A percentile compares a stretch with the other conserved stretches of the same genome.
Evolutionary conservation across 2,113 vertebrate genomes (phyloP).

Genomic region (Candoia aspera): DNA sequence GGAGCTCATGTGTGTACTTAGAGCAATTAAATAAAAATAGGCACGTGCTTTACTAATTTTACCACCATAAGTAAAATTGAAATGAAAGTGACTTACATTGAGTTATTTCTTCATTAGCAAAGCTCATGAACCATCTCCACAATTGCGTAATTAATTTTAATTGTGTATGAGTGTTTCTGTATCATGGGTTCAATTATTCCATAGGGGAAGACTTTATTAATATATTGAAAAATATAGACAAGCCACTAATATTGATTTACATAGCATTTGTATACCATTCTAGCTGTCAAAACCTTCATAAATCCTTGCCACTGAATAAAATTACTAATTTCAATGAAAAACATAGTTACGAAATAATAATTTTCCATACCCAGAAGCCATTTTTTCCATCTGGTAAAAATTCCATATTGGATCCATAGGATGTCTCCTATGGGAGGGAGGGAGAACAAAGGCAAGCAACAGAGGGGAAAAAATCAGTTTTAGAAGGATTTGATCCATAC

Average conservation of each 20-base stretch:
- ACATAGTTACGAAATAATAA: rapidly evolving
- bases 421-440: too few relatives aligned
- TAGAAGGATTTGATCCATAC: too few relatives aligned
- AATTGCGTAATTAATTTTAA: constrained; percentile 57
- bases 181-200: constrained; percentile 32
- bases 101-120: constrained; percentile 63
- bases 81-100: constrained; percentile 64
- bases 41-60: constrained; percentile 50
- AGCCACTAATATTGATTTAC: constrained; percentile 3
- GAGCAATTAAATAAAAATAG: constrained; percentile 56
- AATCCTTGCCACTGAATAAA: rapidly evolving
- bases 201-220: neutral
- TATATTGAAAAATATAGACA: neutral
- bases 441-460: too few relatives aligned
- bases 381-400: neutral
- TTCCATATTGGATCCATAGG: neutral
- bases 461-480: too few relatives aligned
- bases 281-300: neutral
- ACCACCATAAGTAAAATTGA: constrained; percentile 38
- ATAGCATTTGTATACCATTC: neutral
- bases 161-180: constrained; percentile 44
- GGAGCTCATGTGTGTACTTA: constrained; percentile 15
- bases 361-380: neutral
- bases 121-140: constrained; percentile 45
- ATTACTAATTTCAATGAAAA: neutral